Percentiles rank a stretch among this genome's conserved stretches.
Conservation (phyloP, 2,113 vertebrate genomes). For the Grantiella picta region DNA sequence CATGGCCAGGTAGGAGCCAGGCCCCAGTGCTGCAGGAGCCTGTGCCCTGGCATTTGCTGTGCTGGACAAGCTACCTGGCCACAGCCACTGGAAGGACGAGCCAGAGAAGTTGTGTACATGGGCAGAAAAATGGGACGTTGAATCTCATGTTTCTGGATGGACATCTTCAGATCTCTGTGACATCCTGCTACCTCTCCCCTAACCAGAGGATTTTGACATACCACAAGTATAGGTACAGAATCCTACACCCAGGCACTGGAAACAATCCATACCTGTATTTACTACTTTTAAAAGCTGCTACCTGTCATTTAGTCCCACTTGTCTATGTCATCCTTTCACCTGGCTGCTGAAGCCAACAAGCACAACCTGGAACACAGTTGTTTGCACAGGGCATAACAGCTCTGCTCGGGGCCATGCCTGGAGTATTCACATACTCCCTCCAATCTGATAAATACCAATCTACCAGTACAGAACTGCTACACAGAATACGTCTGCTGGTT, state of each 20-base stretch:
- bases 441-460: not conserved
- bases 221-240: not conserved
- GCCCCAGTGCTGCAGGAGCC: not conserved
- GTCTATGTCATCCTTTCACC: conserved; percentile 14
- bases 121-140: not conserved
- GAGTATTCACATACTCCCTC: not conserved
- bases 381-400: not conserved
- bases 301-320: not conserved
- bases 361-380: not conserved
- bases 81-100: not conserved
- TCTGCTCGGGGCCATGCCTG: not conserved
- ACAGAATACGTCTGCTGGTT: not conserved
- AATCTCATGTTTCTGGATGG: not conserved
- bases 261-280: not conserved
- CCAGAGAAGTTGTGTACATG: not conserved
- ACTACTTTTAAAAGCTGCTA: not conserved
- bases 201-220: not conserved
- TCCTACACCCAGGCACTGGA: not conserved
- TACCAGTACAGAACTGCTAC: not conserved
- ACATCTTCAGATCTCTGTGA: not conserved
- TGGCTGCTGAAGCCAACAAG: not conserved
- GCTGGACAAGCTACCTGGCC: not conserved
- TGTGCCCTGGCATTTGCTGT: not conserved
- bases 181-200: not conserved
- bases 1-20: fast-evolving